Evolutionary conservation across 2,113 vertebrate genomes (phyloP), one percentile per base, ranked within the genome.

Genomic region (Antigone vipio): DNA sequence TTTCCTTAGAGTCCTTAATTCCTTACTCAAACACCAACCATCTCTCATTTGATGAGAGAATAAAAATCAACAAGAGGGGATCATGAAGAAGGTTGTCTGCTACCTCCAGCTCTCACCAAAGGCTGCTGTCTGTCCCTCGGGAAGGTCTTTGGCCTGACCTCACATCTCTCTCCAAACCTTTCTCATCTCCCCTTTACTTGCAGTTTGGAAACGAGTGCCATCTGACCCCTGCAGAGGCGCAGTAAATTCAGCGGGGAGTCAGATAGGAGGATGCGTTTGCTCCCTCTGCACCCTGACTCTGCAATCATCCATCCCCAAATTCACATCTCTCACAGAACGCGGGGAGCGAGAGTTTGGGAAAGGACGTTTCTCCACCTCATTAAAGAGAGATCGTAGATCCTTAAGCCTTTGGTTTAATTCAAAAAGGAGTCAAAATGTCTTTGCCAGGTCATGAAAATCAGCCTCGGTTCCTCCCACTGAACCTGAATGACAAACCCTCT

Each of bases 281-380:
- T 85, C 15, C 32, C 16, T 44, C 49, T 69, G 40, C 56, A 68
- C 12, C 67, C 11, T 52, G 40, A 40, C 24, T 44, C 35, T 19
- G 14, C 27, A 52, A 5, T 6, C 60, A 12, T 2, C 56, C 7
- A 7, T 11, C 40, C 42, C 62, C 74, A 63, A 52, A 88, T 10
- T 24, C 5, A 3, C 5, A 1, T 34, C 50, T 88, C n/a, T 38
- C 58, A 49, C 23, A 26, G 52, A 32, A 32, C 0, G 0, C 1
- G 1, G 9, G 13, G 11, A 8, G 20, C 26, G 8, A 71, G 19
- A 20, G 3, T 34, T 35, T 19, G n/a, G 69, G 34, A 84, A n/a
- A 63, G 58, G 12, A 88, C 13, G 3, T 23, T 88, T 78, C 80
- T 87, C 9, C 56, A 17, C 8, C 10, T n/a, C 45, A 4, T 29